Conservation (phyloP, 2,797 vertebrate genomes). For the Sciaenops ocellatus region DNA sequence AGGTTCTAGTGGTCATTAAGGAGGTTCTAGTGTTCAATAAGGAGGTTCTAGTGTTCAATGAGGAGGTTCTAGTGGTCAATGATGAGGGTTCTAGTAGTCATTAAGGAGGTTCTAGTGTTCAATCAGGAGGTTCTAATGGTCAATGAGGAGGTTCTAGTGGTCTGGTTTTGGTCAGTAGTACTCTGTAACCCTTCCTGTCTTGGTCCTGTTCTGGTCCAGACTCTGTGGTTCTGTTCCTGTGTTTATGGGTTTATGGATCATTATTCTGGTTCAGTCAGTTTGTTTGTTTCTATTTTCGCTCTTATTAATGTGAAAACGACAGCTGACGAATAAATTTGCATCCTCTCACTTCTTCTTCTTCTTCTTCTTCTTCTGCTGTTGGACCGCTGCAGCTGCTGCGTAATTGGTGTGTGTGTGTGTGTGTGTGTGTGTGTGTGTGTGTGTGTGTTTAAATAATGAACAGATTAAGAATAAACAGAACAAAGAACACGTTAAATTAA, state of each 20-base stretch:
- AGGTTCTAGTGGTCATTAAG: neutral
- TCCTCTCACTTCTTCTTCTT: constrained; percentile 8
- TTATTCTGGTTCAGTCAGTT: too few relatives aligned
- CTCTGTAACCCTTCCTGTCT: too few relatives aligned
- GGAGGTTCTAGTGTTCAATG: neutral
- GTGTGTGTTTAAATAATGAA: neutral
- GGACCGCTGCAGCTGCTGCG: constrained; percentile 16
- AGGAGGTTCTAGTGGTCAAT: neutral
- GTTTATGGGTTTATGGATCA: neutral
- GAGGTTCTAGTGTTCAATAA: neutral
- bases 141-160: too few relatives aligned
- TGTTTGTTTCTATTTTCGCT: constrained; percentile 30
- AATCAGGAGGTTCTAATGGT: neutral
- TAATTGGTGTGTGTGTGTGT: constrained; percentile 26
- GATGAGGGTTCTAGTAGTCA: neutral
- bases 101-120: neutral
- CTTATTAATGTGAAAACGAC: constrained; percentile 61
- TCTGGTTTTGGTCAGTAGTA: neutral
- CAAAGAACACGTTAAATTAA: neutral
- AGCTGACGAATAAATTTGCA: constrained; percentile 58
- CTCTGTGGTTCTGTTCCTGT: neutral
- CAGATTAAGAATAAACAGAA: neutral
- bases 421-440: constrained; percentile 1
- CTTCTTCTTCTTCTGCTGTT: constrained; percentile 9
- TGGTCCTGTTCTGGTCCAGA: too few relatives aligned